phyloP scores from a whole-genome alignment of 2,888 invertebrate species.

The Hyles lineata region DNA sequence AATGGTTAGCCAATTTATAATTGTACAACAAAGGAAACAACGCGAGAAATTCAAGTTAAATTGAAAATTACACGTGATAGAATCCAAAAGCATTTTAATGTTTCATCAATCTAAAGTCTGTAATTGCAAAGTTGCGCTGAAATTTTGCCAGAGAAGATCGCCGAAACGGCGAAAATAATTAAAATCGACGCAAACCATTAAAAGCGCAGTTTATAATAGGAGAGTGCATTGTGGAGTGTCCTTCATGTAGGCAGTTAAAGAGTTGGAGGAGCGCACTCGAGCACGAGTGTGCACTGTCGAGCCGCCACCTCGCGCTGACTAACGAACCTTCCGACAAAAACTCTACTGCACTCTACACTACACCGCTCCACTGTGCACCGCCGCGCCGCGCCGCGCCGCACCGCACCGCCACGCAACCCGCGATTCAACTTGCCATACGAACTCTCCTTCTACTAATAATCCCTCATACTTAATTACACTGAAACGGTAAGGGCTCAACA shows the following conservation, averaged over 20 bases:
- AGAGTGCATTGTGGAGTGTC: slow-evolving; percentile 79
- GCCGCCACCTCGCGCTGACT: slow-evolving; percentile 78
- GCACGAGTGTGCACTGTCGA: slow-evolving; percentile 78
- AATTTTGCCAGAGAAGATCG: slow-evolving; percentile 16
- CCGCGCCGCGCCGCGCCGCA: slow-evolving; percentile 45
- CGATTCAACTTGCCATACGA: slow-evolving; percentile 31
- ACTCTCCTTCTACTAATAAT: slow-evolving; percentile 53
- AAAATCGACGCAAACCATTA: slow-evolving; percentile 82
- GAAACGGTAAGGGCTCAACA: background rate
- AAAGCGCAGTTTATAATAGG: slow-evolving; percentile 84
- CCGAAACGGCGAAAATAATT: slow-evolving; percentile 73
- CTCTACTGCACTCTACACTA: slow-evolving; percentile 56
- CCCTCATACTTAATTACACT: slow-evolving; percentile 52
- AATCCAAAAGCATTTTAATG: slow-evolving; percentile 21
- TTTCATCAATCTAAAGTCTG: background rate
- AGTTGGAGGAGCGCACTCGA: slow-evolving; percentile 81
- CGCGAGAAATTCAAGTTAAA: background rate
- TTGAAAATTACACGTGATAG: slow-evolving; percentile 1
- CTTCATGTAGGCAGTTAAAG: slow-evolving; percentile 85
- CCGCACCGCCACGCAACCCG: slow-evolving; percentile 42
- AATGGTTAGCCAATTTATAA: background rate
- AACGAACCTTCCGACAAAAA: slow-evolving; percentile 82
- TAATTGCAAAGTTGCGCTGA: slow-evolving; percentile 19
- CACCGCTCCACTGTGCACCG: slow-evolving; percentile 52
- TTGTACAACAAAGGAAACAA: slow-evolving; percentile 10